A percentile compares a stretch with the other conserved stretches of the same genome.
These are phyloP conservation scores for Melipona beecheii DNA, from an alignment of 2,888 invertebrate genomes.

Conservation along the genomic window DNA sequence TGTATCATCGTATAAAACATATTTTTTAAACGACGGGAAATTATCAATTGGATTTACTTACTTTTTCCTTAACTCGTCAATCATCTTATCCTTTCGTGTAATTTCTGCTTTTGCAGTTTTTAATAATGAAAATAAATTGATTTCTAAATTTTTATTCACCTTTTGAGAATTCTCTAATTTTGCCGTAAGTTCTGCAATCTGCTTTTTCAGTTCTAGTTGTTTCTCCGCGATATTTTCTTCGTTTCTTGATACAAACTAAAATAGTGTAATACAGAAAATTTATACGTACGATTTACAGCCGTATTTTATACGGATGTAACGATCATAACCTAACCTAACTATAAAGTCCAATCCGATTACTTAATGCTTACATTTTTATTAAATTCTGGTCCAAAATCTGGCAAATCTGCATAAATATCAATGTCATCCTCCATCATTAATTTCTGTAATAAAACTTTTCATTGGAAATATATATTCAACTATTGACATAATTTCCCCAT, in stretches of 20 bases:
- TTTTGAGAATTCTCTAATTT: conserved; percentile 72
- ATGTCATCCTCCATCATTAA: conserved; percentile 75
- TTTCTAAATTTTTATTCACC: conserved; percentile 79
- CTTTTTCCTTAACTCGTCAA: conserved; percentile 83
- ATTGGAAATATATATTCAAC: background rate
- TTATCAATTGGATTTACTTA: conserved; percentile 60
- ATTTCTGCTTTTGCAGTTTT: conserved; percentile 85
- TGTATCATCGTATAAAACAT: background rate
- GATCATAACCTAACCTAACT: conserved; percentile 35
- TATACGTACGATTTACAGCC: background rate
- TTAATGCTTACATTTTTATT: conserved; percentile 51
- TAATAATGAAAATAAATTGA: conserved; percentile 84
- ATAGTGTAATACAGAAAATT: background rate
- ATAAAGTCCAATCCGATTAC: background rate
- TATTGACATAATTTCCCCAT: background rate
- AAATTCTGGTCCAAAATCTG: conserved; percentile 67
- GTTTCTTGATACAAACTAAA: conserved; percentile 33
- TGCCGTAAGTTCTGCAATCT: conserved; percentile 70
- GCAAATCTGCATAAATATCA: conserved; percentile 83
- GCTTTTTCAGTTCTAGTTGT: conserved; percentile 73
- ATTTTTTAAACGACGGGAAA: background rate
- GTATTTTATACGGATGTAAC: background rate
- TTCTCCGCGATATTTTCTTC: conserved; percentile 68
- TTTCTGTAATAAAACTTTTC: background rate
- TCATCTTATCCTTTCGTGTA: conserved; percentile 84